Conservation (phyloP, 2,888 invertebrate species). For the Philopedon plagiatum region DNA sequence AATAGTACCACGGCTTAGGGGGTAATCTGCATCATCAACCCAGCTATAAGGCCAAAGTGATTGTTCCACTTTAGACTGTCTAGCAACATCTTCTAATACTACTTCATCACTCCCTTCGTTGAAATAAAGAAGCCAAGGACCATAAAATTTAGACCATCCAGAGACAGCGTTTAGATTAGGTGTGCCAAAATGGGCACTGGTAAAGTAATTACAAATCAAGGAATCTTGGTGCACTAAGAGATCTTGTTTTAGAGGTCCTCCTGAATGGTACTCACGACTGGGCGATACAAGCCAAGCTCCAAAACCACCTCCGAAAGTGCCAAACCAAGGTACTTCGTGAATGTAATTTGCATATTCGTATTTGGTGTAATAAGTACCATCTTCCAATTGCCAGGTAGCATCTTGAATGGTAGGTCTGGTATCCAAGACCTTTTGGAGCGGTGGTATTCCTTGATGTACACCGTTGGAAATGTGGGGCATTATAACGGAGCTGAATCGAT, state of each 20-base stretch:
- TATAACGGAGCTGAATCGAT: neutral
- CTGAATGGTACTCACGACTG: slow-evolving; percentile 21
- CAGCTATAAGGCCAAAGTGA: slow-evolving; percentile 24
- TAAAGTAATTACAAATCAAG: slow-evolving; percentile 19
- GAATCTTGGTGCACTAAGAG: slow-evolving; percentile 20
- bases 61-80: slow-evolving; percentile 15
- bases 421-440: neutral
- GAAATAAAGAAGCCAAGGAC: slow-evolving; percentile 21
- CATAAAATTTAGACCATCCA: slow-evolving; percentile 31
- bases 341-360: slow-evolving; percentile 25
- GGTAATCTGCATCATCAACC: slow-evolving; percentile 9
- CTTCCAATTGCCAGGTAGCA: slow-evolving; percentile 26
- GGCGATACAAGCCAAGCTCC: slow-evolving; percentile 27
- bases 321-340: slow-evolving; percentile 30
- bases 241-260: slow-evolving; percentile 36
- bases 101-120: slow-evolving; percentile 21
- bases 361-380: slow-evolving; percentile 24
- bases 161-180: neutral
- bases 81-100: slow-evolving; percentile 4
- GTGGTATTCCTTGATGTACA: slow-evolving; percentile 2
- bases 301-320: slow-evolving; percentile 25
- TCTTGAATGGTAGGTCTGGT: slow-evolving; percentile 25
- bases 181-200: slow-evolving; percentile 23
- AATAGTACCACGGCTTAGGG: neutral
- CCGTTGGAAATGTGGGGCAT: slow-evolving; percentile 10